A percentile compares a stretch with the other conserved stretches of the same genome.
Conservation (phyloP, 2,797 vertebrate species). For the Darevskia nairensis region DNA sequence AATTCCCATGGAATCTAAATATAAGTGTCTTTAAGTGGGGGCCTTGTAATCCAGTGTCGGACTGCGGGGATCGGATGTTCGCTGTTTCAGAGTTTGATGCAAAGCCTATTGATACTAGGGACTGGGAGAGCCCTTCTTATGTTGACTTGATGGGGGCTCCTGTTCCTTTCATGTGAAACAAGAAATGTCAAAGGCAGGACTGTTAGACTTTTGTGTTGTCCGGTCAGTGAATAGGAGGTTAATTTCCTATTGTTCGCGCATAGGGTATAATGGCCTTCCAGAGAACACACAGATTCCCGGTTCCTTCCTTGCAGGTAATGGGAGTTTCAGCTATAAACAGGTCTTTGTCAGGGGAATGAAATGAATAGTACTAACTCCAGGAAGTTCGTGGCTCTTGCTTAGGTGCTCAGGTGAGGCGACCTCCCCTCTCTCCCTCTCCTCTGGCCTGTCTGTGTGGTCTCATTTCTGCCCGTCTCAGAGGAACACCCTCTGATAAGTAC, state of each 20-base stretch:
- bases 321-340: constrained; percentile 39
- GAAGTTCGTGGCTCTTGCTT: constrained; percentile 44
- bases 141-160: constrained; percentile 18
- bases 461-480: constrained; percentile 54
- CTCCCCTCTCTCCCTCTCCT: constrained; percentile 29
- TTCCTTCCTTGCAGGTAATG: constrained; percentile 40
- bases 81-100: constrained; percentile 53
- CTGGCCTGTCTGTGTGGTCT: constrained; percentile 80
- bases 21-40: constrained; percentile 78
- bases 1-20: constrained; percentile 89
- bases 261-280: constrained; percentile 35
- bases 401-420: constrained; percentile 69
- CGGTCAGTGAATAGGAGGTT: constrained; percentile 65
- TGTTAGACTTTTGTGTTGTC: constrained; percentile 70
- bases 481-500: constrained; percentile 75
- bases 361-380: not conserved
- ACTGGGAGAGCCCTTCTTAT: constrained; percentile 20
- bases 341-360: constrained; percentile 71
- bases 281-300: constrained; percentile 48
- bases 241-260: constrained; percentile 64
- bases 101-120: constrained; percentile 48
- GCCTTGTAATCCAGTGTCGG: constrained; percentile 72
- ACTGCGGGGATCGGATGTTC: constrained; percentile 63
- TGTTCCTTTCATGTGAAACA: constrained; percentile 26
- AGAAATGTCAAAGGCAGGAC: constrained; percentile 70